A percentile compares a stretch with the other conserved stretches of the same genome.
Conservation (phyloP, 2,888 invertebrate genomes). For the Sesamia inferens region DNA sequence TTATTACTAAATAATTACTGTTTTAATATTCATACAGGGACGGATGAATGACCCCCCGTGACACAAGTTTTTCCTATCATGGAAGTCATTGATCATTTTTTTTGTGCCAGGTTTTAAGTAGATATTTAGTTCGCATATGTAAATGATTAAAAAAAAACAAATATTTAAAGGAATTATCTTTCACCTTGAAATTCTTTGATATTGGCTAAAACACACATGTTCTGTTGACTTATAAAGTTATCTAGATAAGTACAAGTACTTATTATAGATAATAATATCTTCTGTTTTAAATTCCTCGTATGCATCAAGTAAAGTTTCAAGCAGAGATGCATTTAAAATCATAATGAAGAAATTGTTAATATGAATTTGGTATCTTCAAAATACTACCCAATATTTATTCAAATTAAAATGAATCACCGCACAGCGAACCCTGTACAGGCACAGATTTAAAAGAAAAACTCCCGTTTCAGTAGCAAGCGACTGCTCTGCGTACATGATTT, state of each 20-base stretch:
- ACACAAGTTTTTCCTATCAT: background rate
- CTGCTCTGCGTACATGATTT: background rate
- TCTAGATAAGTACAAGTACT: constrained; percentile 58
- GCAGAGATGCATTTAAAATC: constrained; percentile 28
- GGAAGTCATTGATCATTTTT: background rate
- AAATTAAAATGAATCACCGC: background rate
- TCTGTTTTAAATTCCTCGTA: constrained; percentile 25
- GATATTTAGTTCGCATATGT: background rate
- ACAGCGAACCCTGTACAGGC: background rate
- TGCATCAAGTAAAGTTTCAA: background rate
- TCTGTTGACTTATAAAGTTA: constrained; percentile 50
- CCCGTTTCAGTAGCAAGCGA: background rate
- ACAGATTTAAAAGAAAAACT: background rate
- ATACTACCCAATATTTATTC: background rate
- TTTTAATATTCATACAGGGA: background rate
- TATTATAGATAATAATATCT: constrained; percentile 50
- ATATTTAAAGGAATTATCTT: constrained; percentile 19
- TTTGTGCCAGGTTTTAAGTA: background rate
- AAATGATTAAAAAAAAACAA: background rate
- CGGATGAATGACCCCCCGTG: background rate
- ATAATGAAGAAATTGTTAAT: constrained; percentile 2
- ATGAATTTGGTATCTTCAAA: background rate
- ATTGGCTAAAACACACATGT: constrained; percentile 45
- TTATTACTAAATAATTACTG: background rate
- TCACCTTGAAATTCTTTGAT: constrained; percentile 51